Conservation (phyloP, 2,113 vertebrate genomes). For the Atherinomorus stipes region DNA sequence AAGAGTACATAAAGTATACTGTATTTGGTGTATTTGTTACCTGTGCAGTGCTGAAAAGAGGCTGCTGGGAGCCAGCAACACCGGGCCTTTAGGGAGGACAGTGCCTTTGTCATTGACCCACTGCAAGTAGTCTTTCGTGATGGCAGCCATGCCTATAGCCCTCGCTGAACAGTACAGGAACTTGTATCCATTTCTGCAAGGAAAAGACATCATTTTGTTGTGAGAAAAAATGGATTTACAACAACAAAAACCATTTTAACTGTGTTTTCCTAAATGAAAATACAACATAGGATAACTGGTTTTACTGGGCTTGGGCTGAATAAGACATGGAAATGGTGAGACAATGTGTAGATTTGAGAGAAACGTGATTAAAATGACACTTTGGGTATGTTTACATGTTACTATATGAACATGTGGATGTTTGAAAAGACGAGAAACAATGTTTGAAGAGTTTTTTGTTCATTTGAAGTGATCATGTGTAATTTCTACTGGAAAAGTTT, state of each 20-base stretch:
- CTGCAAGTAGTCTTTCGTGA: conserved; percentile 92
- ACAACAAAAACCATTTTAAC: background rate
- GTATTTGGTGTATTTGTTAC: conserved; percentile 66
- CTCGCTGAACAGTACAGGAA: conserved; percentile 97
- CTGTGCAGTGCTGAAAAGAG: conserved; percentile 95
- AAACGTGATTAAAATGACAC: background rate
- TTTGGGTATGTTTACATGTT: background rate
- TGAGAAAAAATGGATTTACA: background rate
- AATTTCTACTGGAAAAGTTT: background rate
- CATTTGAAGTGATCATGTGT: background rate
- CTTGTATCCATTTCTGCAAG: conserved; percentile 92
- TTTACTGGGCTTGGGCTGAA: no score
- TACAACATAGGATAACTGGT: no score
- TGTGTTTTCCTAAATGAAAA: no score
- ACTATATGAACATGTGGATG: background rate
- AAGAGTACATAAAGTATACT: no score
- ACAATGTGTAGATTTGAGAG: no score
- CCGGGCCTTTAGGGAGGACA: conserved; percentile 90
- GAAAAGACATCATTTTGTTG: background rate
- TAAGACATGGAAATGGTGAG: background rate
- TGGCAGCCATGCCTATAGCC: conserved; percentile 92
- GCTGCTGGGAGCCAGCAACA: conserved; percentile 94
- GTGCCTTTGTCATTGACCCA: conserved; percentile 92
- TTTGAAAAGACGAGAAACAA: background rate
- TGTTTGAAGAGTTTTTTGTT: background rate